Evolutionary conservation across 1,140 invertebrate species (phyloP), one percentile per base, ranked within the genome.

Genomic region (Diorhabda elongata): DNA sequence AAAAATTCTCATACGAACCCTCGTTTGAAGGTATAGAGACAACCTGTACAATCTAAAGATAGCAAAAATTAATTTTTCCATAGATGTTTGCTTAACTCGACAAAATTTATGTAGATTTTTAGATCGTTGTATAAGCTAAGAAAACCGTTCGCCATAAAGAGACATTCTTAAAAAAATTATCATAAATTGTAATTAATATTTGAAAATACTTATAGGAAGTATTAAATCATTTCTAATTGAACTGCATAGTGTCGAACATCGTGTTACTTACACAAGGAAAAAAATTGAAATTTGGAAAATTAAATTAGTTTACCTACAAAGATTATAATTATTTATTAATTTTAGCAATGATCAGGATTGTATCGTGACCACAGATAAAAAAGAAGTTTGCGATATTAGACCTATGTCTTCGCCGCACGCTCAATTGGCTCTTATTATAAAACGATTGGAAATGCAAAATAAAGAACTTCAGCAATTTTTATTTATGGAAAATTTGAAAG

Each of bases 351-450:
- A 56, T 65, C 56, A 44, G 26, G 44, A 62, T 43, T 11, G 43
- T 8, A 7, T 62, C 8, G n/a, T 62, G 11, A 62, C 61, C 5
- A 44, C 61, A 44, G 43, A 62, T 7, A 44, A 42, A 9, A 42
- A 62, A 11, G 61, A 62, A 62, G 11, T 44, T 8, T 70, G 67
- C 61, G 68, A 74, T 42, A 63, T 73, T 52, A 68, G 72, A 59
- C 74, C 77, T 42, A 44, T 79, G 58, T 78, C 76, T 2, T 74
- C 77, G 58, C 79, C 79, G 47, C 70, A 83, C 45, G 71, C 77
- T 11, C 84, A 88, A 69, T 75, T 89, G 44, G 85, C 88, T 71
- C 83, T 86, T 73, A 85, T 89, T 65, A 89, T 89, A 60, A 78
- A 77, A 64, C 84, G 88, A 68, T 77, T 89, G 62, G 87, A 89